A percentile compares a stretch with the other conserved stretches of the same genome.
Conservation (phyloP, 2,113 vertebrate genomes). For the Eubucco bourcierii region DNA sequence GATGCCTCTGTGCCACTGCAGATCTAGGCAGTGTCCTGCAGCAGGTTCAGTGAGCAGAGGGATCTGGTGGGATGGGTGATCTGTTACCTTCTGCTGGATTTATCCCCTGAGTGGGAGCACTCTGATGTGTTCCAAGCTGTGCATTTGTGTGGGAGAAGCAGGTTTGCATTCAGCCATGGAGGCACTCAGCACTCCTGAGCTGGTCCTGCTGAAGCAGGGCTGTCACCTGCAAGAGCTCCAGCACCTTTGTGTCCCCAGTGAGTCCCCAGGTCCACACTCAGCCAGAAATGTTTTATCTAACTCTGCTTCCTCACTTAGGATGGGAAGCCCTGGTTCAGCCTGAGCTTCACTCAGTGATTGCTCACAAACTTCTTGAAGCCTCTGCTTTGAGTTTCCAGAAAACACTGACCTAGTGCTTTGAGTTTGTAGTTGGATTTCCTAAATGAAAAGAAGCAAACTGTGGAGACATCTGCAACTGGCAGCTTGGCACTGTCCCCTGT, state of each 20-base stretch:
- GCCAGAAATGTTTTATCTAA: neutral
- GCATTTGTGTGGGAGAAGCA: neutral
- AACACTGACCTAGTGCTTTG: neutral
- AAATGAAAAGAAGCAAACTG: neutral
- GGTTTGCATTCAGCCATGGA: neutral
- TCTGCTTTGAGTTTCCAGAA: neutral
- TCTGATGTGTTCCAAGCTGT: neutral
- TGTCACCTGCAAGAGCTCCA: fast-evolving
- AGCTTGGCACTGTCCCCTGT: neutral
- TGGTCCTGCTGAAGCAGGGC: neutral
- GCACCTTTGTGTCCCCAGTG: neutral
- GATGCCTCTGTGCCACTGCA: neutral
- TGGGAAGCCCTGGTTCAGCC: neutral
- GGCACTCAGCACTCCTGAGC: neutral
- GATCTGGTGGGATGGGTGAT: neutral
- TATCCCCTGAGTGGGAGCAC: neutral
- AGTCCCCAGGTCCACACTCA: neutral
- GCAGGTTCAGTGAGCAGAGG: neutral
- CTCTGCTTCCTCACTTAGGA: neutral
- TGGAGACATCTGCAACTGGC: neutral
- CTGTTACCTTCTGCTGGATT: neutral
- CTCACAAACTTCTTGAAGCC: neutral
- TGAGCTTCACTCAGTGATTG: neutral
- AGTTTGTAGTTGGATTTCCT: neutral
- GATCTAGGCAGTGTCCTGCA: neutral